Conservation (phyloP, 2,888 invertebrate species). For the Diachrysia chrysitis region DNA sequence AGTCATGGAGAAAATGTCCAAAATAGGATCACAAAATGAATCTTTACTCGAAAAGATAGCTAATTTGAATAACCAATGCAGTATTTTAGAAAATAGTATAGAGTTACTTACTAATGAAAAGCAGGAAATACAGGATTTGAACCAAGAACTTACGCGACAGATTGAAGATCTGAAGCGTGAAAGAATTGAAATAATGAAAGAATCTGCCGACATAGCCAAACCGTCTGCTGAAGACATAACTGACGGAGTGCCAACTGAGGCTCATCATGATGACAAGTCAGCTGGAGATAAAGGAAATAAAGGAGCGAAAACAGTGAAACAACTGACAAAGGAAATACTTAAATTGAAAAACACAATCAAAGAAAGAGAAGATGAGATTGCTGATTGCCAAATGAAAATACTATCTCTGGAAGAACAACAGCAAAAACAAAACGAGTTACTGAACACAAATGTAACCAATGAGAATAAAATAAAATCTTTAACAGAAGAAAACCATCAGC, state of each 20-base stretch:
- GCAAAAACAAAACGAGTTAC: conserved; percentile 80
- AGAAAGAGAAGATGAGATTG: conserved; percentile 87
- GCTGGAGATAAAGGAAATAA: conserved; percentile 76
- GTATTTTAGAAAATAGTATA: conserved; percentile 80
- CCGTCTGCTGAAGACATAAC: conserved; percentile 73
- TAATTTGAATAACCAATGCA: conserved; percentile 87
- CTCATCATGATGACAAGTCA: conserved; percentile 79
- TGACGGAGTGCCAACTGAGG: conserved; percentile 72
- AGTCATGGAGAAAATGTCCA: conserved; percentile 92
- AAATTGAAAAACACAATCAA: conserved; percentile 86
- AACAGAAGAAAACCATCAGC: conserved; percentile 77
- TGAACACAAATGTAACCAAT: conserved; percentile 72
- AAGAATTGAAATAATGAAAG: conserved; percentile 81
- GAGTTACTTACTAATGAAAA: conserved; percentile 84
- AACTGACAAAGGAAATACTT: conserved; percentile 86
- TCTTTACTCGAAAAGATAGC: conserved; percentile 85
- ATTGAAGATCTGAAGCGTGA: conserved; percentile 83
- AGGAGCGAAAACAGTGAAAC: conserved; percentile 83
- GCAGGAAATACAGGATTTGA: conserved; percentile 73
- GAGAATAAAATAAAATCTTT: conserved; percentile 82
- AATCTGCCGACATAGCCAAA: conserved; percentile 79
- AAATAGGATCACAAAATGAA: conserved; percentile 90
- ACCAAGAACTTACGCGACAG: conserved; percentile 78
- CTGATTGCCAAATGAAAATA: conserved; percentile 87
- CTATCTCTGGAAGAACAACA: conserved; percentile 85